A percentile compares a stretch with the other conserved stretches of the same genome.
phyloP scores from a whole-genome alignment of 2,797 vertebrate genomes.

The Spatula clypeata region DNA sequence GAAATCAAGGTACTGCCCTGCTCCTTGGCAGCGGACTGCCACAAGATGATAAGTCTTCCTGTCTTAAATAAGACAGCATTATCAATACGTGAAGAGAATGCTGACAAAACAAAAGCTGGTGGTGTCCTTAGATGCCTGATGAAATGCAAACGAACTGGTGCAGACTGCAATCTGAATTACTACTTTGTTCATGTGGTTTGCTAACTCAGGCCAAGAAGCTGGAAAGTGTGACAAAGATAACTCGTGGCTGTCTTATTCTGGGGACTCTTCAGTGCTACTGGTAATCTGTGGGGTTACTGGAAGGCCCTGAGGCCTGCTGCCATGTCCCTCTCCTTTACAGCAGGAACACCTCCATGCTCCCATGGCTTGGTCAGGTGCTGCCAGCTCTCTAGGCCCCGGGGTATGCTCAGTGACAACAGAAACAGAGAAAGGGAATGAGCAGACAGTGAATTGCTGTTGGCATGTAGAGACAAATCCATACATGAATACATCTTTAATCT shows the following conservation, averaged over 20 bases:
- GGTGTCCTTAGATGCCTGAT: not conserved
- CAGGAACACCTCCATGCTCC: not conserved
- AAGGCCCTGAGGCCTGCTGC: not conserved
- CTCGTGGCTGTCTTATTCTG: not conserved
- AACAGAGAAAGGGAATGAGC: not conserved
- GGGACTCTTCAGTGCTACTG: not conserved
- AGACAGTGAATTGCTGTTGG: not conserved
- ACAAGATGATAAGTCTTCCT: not conserved
- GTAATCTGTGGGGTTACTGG: not conserved
- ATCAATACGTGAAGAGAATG: not conserved
- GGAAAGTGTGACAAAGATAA: not conserved
- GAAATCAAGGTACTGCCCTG: not conserved
- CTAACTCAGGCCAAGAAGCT: not conserved
- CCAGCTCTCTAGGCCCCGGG: not conserved
- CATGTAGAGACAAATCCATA: not conserved
- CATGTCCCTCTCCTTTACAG: not conserved
- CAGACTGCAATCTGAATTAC: not conserved
- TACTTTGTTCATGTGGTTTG: not conserved
- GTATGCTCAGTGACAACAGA: accelerated
- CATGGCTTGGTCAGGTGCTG: not conserved
- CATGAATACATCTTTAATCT: not conserved
- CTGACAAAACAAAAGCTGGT: not conserved
- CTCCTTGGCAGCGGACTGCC: not conserved
- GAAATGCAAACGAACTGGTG: not conserved
- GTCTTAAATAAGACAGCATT: not conserved